Percentiles rank a stretch among this genome's conserved stretches.
These are phyloP conservation scores for Takifugu ocellatus DNA, from an alignment of 2,797 vertebrate species.

Conservation along the genomic window DNA sequence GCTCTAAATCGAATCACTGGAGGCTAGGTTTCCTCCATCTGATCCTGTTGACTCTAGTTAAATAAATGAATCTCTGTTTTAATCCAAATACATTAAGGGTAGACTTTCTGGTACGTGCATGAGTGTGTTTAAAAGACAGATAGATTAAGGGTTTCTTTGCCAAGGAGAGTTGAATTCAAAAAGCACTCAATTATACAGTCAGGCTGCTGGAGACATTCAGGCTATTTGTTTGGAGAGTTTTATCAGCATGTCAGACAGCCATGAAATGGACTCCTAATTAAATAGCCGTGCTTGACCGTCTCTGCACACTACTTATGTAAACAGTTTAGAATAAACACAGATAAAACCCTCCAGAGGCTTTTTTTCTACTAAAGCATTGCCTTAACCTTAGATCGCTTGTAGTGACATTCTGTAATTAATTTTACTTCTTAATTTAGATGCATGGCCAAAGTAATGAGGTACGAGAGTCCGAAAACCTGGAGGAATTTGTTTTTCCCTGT, in stretches of 20 bases:
- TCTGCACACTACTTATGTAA: constrained; percentile 43
- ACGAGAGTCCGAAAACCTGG: too few species aligned
- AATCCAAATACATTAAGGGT: constrained; percentile 11
- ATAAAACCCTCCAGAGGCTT: constrained; percentile 13
- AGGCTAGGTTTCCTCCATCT: constrained; percentile 28
- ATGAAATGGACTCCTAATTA: constrained; percentile 57
- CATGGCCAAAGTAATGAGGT: not conserved
- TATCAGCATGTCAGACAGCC: constrained; percentile 55
- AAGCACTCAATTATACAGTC: constrained; percentile 62
- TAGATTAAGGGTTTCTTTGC: constrained; percentile 16
- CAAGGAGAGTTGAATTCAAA: constrained; percentile 41
- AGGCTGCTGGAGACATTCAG: constrained; percentile 52
- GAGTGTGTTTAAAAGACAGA: not conserved
- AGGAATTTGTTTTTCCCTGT: too few species aligned
- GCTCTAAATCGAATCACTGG: constrained; percentile 56
- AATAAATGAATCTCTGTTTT: constrained; percentile 22
- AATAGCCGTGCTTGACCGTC: constrained; percentile 41
- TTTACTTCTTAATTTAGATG: not conserved
- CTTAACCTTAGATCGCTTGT: constrained; percentile 7
- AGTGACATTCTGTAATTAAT: not conserved
- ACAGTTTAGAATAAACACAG: constrained; percentile 43
- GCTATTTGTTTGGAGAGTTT: constrained; percentile 62
- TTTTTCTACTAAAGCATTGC: constrained; percentile 23
- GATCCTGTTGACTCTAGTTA: constrained; percentile 29
- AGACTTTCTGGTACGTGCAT: constrained; percentile 3